phyloP scores from a whole-genome alignment of 2,888 invertebrate species.

The Drosophila cognata region DNA sequence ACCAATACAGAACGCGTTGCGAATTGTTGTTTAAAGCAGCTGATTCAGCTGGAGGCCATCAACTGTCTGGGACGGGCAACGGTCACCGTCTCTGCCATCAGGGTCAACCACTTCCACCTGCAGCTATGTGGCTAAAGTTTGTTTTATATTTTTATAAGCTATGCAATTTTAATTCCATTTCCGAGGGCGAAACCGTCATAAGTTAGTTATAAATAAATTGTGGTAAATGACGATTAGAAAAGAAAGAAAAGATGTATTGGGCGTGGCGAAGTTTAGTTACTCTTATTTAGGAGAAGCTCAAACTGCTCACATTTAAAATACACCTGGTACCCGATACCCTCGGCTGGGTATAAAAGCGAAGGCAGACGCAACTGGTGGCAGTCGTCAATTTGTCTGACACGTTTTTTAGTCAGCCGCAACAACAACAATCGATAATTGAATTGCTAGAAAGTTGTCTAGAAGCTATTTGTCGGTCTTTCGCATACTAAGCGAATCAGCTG shows the following conservation, averaged over 20 bases:
- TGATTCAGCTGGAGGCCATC: conserved; percentile 37
- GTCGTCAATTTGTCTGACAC: conserved; percentile 67
- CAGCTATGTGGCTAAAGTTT: conserved; percentile 17
- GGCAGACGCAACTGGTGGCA: conserved; percentile 66
- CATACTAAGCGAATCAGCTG: conserved; percentile 65
- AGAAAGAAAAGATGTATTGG: not conserved
- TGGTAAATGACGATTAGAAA: conserved; percentile 4
- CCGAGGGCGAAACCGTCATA: conserved; percentile 22
- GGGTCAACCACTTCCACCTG: conserved; percentile 58
- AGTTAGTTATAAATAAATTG: conserved; percentile 33
- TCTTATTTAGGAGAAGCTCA: not conserved
- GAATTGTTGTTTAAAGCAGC: conserved; percentile 7
- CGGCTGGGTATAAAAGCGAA: conserved; percentile 1
- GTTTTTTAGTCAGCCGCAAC: conserved; percentile 11
- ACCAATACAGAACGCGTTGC: conserved; percentile 31
- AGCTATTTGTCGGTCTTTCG: conserved; percentile 14
- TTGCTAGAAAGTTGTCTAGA: conserved; percentile 46
- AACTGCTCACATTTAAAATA: not conserved
- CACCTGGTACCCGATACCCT: not conserved
- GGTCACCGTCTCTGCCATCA: conserved; percentile 20
- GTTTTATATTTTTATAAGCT: conserved; percentile 6
- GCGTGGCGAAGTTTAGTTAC: not conserved
- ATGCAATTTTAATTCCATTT: conserved; percentile 45
- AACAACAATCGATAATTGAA: conserved; percentile 71
- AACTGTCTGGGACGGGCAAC: conserved; percentile 21